Base-by-base conservation (phyloP, 2,888 invertebrate genomes). In the Caenorhabditis sp. region DNA sequence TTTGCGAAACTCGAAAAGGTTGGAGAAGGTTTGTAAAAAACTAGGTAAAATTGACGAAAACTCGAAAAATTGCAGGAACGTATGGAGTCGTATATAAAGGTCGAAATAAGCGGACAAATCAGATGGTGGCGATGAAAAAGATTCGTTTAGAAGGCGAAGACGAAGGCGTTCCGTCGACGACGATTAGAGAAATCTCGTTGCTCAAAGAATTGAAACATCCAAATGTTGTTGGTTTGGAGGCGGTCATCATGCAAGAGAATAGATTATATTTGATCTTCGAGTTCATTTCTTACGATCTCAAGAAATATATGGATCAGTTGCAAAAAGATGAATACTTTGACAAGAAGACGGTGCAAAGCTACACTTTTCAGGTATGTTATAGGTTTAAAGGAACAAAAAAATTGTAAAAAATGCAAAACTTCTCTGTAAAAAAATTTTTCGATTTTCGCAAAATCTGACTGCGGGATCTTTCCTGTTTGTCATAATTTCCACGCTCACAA, bases 21-120 rank as follows among this genome's bases (percentile, higher is more conserved):
- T 81, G 97, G 97, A 12, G 95, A 96, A 91, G n/a, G n/a, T n/a
- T n/a, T n/a, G n/a, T n/a, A n/a, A n/a, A n/a, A n/a, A n/a, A n/a
- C n/a, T n/a, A n/a, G n/a, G n/a, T n/a, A n/a, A n/a, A n/a, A n/a
- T n/a, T n/a, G n/a, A n/a, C n/a, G n/a, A n/a, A n/a, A n/a, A n/a
- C n/a, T n/a, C n/a, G n/a, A n/a, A n/a, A n/a, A n/a, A n/a, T n/a
- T n/a, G n/a, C n/a, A n/a, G 97, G 97, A 61, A 97, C 97, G 0
- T 97, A 97, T 89, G 97, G 97, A 64, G 94, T 97, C 81, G 97
- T 97, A 54, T 97, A 95, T 89, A 97, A 96, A 91, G 97, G 95
- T 19, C 92, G 91, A 89, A 93, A 96, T 89, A 92, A 92, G 87
- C 89, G 91, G 63, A 94, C 93, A 27, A 94, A 94, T 69, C 92